Evolutionary conservation across 2,797 vertebrate genomes (phyloP).

Genomic region (Carduelis carduelis): DNA sequence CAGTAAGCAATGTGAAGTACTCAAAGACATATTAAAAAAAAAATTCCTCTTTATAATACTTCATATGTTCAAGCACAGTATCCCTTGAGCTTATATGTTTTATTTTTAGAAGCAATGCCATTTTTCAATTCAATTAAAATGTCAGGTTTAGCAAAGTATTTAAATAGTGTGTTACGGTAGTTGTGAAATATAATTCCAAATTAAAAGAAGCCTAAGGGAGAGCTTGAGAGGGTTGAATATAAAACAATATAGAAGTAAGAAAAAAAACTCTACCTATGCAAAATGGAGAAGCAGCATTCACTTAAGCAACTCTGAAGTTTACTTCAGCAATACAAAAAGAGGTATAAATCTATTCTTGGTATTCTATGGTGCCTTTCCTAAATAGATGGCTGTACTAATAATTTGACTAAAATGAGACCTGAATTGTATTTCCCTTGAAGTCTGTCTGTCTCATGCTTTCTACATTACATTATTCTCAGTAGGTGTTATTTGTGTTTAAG

Average conservation of each 20-base stretch:
- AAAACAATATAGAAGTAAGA: neutral
- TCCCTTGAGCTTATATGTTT: neutral
- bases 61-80: neutral
- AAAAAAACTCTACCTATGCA: neutral
- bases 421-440: neutral
- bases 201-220: neutral
- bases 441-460: neutral
- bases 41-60: rapidly evolving
- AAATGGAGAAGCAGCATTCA: neutral
- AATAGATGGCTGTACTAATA: neutral
- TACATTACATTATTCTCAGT: neutral
- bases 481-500: neutral
- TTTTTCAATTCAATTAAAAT: neutral
- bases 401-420: neutral
- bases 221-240: neutral
- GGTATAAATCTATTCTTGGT: neutral
- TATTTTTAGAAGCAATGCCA: neutral
- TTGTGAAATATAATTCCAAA: neutral
- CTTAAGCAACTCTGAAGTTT: neutral
- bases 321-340: rapidly evolving
- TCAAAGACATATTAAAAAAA: neutral
- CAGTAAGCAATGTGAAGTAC: neutral
- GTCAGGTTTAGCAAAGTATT: neutral
- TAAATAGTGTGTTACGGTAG: neutral
- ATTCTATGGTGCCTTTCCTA: neutral